These are phyloP conservation scores for Alosa sapidissima DNA, from an alignment of 2,797 vertebrate species.

Conservation along the genomic window DNA sequence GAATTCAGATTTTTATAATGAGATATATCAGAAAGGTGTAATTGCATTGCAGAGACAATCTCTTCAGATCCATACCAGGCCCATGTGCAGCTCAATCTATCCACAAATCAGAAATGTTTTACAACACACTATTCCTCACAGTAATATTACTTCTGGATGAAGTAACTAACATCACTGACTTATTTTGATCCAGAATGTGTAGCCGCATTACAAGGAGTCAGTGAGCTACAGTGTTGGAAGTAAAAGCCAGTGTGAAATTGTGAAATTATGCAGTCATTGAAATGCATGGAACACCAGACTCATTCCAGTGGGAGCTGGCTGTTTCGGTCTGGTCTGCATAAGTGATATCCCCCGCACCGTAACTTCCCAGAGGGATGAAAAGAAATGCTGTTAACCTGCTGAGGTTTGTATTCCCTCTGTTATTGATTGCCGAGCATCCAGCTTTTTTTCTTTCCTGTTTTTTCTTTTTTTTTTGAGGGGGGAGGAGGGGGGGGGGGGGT, in stretches of 20 bases:
- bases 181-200: not conserved
- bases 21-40: not conserved
- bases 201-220: not conserved
- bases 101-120: not conserved
- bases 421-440: constrained; percentile 50
- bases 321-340: not conserved
- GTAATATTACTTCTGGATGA: not conserved
- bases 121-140: not conserved
- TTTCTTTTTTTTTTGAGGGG: constrained; percentile 38
- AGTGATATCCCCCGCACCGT: not conserved
- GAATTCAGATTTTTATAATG: not conserved
- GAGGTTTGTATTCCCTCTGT: constrained; percentile 39
- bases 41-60: not conserved
- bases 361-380: constrained; percentile 8
- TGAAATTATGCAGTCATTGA: not conserved
- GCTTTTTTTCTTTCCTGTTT: constrained; percentile 25
- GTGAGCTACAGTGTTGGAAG: not conserved
- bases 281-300: not conserved
- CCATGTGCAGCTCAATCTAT: not conserved
- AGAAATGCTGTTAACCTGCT: constrained; percentile 38
- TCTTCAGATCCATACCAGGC: not conserved
- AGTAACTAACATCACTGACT: not conserved
- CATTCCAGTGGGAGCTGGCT: not conserved
- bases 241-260: not conserved
- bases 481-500: not conserved